Conservation (phyloP, 1,140 invertebrate genomes). For the Sitobion miscanthi region DNA sequence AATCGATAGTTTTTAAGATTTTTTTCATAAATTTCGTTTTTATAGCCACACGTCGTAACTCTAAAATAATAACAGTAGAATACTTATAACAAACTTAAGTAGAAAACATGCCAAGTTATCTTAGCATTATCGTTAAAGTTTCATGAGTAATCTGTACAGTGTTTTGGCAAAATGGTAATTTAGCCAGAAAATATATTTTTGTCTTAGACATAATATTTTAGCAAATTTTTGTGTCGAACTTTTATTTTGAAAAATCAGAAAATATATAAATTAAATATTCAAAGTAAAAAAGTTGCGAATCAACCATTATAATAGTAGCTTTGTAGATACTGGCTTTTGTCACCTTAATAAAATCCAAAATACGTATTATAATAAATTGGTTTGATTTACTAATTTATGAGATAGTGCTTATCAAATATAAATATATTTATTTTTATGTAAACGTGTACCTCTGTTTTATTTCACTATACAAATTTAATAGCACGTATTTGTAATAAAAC, state of each 20-base stretch:
- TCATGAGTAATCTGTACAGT: neutral
- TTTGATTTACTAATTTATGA: neutral
- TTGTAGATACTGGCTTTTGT: neutral
- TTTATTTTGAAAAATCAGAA: neutral
- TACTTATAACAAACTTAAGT: neutral
- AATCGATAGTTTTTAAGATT: too few species aligned
- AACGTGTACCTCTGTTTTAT: neutral
- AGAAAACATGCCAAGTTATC: too few species aligned
- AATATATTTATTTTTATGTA: neutral
- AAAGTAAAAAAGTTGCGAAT: neutral
- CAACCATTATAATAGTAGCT: neutral
- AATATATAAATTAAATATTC: neutral
- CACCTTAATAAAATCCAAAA: neutral
- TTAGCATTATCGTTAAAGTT: neutral
- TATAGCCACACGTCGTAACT: neutral
- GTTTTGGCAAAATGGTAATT: too few species aligned
- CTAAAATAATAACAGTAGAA: neutral
- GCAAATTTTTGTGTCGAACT: neutral
- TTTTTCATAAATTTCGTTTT: too few species aligned
- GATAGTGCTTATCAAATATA: neutral
- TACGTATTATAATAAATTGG: neutral
- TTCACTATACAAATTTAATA: neutral
- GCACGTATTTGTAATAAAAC: neutral
- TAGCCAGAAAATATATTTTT: too few species aligned
- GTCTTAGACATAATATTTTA: too few species aligned